phyloP scores from a whole-genome alignment of 2,797 vertebrate species.

The Salmo trutta region DNA sequence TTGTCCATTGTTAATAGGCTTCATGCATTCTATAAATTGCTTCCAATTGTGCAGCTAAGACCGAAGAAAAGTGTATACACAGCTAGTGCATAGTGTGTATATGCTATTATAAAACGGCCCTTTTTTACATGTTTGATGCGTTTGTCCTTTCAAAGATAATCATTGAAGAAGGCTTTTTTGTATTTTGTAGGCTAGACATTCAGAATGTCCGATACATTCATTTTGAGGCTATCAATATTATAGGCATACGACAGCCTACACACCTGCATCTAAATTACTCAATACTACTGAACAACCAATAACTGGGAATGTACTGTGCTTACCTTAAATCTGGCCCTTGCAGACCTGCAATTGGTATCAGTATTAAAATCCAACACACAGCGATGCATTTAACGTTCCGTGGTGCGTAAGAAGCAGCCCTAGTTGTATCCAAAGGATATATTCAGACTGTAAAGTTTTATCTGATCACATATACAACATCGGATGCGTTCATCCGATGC shows the following conservation, averaged over 20 bases:
- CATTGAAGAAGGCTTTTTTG: no score
- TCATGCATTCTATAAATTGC: neutral
- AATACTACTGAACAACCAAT: neutral
- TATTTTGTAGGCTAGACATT: no score
- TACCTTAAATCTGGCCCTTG: slow-evolving; percentile 91
- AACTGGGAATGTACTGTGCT: neutral
- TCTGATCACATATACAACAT: slow-evolving; percentile 21
- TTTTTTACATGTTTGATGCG: neutral
- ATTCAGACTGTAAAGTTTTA: slow-evolving; percentile 12
- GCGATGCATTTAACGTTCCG: slow-evolving; percentile 71
- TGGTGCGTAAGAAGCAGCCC: slow-evolving; percentile 29
- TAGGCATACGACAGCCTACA: neutral
- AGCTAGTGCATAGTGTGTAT: neutral
- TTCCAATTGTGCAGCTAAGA: neutral
- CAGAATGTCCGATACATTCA: neutral
- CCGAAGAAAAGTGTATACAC: neutral
- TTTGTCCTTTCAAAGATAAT: neutral
- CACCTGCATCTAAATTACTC: neutral
- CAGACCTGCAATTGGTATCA: slow-evolving; percentile 84
- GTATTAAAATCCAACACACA: slow-evolving; percentile 74
- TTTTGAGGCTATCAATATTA: no score
- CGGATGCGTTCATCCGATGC: slow-evolving; percentile 4
- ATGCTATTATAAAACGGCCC: no score
- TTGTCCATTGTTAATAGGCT: neutral
- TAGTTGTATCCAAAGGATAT: slow-evolving; percentile 37